Evolutionary conservation across 2,888 invertebrate species (phyloP).

Genomic region (Nomada ruficornis): DNA sequence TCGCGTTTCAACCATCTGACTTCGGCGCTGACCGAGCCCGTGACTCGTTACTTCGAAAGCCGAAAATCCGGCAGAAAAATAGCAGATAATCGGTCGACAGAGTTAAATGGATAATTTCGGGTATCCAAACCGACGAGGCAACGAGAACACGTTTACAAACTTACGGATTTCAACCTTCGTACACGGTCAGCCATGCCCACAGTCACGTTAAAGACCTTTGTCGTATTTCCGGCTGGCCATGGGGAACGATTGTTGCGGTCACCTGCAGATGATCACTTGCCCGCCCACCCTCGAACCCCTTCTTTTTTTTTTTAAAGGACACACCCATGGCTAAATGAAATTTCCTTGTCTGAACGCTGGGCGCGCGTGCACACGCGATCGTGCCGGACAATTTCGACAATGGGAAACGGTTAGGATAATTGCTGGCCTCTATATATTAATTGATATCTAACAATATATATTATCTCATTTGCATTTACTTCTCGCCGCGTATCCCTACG

Average conservation of each 20-base stretch:
- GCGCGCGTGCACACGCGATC: constrained; percentile 14
- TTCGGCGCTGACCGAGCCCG: constrained; percentile 26
- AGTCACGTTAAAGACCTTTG: not conserved
- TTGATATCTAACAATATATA: too few relatives aligned
- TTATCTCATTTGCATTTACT: too few relatives aligned
- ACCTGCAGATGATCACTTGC: constrained; percentile 82
- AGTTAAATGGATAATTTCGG: constrained; percentile 82
- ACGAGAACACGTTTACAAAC: constrained; percentile 79
- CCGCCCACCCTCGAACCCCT: constrained; percentile 73
- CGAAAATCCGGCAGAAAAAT: constrained; percentile 20
- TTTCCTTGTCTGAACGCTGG: not conserved
- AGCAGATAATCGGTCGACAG: constrained; percentile 68
- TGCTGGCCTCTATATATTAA: not conserved
- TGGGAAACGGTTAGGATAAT: constrained; percentile 51
- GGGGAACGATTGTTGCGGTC: constrained; percentile 78
- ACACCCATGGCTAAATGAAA: constrained; percentile 3
- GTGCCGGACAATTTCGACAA: constrained; percentile 42
- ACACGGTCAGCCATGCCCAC: not conserved
- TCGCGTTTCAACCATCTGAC: constrained; percentile 47
- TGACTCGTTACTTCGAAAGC: not conserved
- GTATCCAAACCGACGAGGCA: constrained; percentile 69
- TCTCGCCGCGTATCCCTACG: too few relatives aligned
- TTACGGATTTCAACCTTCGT: constrained; percentile 69
- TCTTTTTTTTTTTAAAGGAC: constrained; percentile 9
- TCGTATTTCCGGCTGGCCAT: constrained; percentile 40